Percentiles rank a stretch among this genome's conserved stretches.
These are phyloP conservation scores for Rhorus exstirpatorius DNA, from an alignment of 2,888 invertebrate genomes.

Conservation along the genomic window DNA sequence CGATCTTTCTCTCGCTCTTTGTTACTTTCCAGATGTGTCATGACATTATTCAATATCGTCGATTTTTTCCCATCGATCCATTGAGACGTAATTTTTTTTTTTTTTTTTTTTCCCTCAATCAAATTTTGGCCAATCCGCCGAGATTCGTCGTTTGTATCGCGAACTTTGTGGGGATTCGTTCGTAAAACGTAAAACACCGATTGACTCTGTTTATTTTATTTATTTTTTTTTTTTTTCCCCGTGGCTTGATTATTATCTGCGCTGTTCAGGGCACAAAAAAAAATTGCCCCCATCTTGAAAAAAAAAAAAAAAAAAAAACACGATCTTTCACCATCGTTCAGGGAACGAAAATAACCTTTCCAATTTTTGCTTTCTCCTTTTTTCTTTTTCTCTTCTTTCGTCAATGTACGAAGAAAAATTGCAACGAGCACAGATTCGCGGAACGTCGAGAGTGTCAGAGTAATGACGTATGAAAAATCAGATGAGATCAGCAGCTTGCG, in stretches of 20 bases:
- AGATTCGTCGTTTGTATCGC: background rate
- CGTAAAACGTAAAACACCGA: slow-evolving; percentile 2
- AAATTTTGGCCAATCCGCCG: background rate
- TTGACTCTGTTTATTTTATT: no score
- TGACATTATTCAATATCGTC: background rate
- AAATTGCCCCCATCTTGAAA: background rate
- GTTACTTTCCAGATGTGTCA: background rate
- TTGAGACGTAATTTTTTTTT: background rate
- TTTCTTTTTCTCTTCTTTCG: slow-evolving; percentile 14
- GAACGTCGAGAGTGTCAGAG: slow-evolving; percentile 63
- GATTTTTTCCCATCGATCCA: background rate
- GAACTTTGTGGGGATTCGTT: background rate
- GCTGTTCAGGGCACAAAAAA: background rate
- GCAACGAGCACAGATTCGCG: slow-evolving; percentile 60
- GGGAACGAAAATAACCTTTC: slow-evolving; percentile 1
- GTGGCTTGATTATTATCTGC: background rate
- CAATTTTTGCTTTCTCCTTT: no score
- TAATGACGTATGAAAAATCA: slow-evolving; percentile 44
- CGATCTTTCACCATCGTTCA: slow-evolving; percentile 1
- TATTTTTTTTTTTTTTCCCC: no score
- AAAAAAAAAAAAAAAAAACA: slow-evolving; percentile 7
- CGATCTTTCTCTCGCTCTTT: background rate
- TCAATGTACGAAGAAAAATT: slow-evolving; percentile 11
- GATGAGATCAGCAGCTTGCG: no score
- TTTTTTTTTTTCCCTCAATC: no score